Evolutionary conservation across 2,888 invertebrate species (phyloP).

Genomic region (Andrena dorsata): DNA sequence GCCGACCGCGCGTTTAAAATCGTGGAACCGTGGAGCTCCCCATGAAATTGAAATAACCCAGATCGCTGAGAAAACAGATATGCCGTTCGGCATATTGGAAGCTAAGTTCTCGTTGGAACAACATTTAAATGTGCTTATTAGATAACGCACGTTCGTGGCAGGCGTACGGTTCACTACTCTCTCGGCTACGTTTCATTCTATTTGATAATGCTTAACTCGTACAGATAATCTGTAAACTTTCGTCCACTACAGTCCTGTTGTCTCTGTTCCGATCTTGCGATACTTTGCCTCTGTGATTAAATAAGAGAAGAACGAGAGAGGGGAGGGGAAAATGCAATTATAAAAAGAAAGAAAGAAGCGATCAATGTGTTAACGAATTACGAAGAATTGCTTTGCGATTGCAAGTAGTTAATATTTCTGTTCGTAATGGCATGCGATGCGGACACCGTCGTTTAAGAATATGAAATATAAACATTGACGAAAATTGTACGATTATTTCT

Average conservation of each 20-base stretch:
- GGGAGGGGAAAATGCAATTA: neutral
- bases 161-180: neutral
- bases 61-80: slow-evolving; percentile 1
- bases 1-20: slow-evolving; percentile 6
- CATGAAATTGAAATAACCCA: neutral
- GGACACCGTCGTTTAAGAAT: neutral
- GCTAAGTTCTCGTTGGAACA: neutral
- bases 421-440: slow-evolving; percentile 9
- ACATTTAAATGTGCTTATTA: slow-evolving; percentile 26
- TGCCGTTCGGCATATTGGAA: neutral
- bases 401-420: neutral
- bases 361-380: neutral
- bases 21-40: neutral
- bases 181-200: slow-evolving; percentile 18
- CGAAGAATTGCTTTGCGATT: slow-evolving; percentile 17
- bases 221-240: slow-evolving; percentile 31
- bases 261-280: slow-evolving; percentile 17
- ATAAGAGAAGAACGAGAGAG: neutral
- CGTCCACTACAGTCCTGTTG: neutral
- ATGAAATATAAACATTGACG: slow-evolving; percentile 16
- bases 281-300: slow-evolving; percentile 27
- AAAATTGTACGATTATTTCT: slow-evolving; percentile 15
- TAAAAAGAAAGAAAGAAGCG: neutral
- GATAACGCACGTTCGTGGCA: slow-evolving; percentile 28
- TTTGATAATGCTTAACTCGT: slow-evolving; percentile 15